phyloP scores from a whole-genome alignment of 2,888 invertebrate genomes.

The Dilophus febrilis region DNA sequence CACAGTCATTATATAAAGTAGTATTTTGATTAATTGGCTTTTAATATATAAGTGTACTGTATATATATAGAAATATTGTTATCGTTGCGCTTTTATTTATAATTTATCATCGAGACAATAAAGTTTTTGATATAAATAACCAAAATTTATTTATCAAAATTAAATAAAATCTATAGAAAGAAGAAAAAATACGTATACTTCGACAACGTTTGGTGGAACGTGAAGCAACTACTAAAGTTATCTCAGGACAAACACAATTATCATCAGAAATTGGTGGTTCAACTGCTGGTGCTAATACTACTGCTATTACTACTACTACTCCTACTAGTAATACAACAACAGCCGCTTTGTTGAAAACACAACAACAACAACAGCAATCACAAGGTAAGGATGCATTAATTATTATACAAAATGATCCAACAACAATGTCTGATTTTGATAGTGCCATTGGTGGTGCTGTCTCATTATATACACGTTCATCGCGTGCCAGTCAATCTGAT shows the following conservation, averaged over 20 bases:
- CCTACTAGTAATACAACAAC: conserved; percentile 27
- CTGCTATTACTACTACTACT: too few relatives aligned
- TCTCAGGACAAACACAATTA: conserved; percentile 5
- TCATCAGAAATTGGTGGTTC: conserved; percentile 14
- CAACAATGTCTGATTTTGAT: conserved; percentile 40
- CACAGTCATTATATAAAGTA: too few relatives aligned
- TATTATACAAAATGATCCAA: conserved; percentile 58
- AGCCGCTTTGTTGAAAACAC: too few relatives aligned
- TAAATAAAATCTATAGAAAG: conserved; percentile 49
- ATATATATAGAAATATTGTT: too few relatives aligned
- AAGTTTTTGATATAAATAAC: too few relatives aligned
- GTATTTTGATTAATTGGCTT: too few relatives aligned
- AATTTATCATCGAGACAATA: too few relatives aligned
- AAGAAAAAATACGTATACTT: conserved; percentile 69
- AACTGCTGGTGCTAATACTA: conserved; percentile 12
- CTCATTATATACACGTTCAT: conserved; percentile 61
- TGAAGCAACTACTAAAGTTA: conserved; percentile 42
- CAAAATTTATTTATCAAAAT: too few relatives aligned
- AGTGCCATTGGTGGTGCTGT: conserved; percentile 55
- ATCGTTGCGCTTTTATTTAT: too few relatives aligned
- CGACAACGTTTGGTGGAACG: conserved; percentile 67
- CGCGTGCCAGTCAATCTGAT: conserved; percentile 70
- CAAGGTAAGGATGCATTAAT: conserved; percentile 32
- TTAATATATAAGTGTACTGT: too few relatives aligned
- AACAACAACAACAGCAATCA: conserved; percentile 61